Base-by-base conservation (phyloP, 2,888 invertebrate genomes). In the Metacarcinus magister region DNA sequence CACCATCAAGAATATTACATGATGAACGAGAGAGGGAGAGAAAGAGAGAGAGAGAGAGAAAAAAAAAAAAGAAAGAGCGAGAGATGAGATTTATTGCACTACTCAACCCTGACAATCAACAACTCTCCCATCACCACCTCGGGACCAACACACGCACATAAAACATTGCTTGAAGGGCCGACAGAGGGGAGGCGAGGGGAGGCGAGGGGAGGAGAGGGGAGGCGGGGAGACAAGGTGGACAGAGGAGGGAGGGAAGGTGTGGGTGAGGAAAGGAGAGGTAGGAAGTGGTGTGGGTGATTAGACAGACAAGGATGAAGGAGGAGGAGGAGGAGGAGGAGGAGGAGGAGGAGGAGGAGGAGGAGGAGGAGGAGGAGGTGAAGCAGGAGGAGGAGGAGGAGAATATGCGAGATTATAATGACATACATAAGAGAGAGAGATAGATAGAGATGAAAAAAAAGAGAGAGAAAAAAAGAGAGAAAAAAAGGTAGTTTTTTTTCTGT, bases 21-120 rank as follows among this genome's bases (percentile, higher is more conserved):
- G 32, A 32, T 32, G 82, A 82, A 32, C 28, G 82, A 82, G 82
- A 82, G 82, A 82, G 82, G 32, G 82, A 75, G 75, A 75, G 75
- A 75, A 28, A 75, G 75, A 75, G 75, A 75, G 75, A 75, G 75
- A 82, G 82, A 82, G 82, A 82, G 82, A 82, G 82, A 82, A 32
- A 82, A 32, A 82, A 32, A 32, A 82, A 32, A 82, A 32, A 82
- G 82, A 82, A 32, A 82, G 82, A 82, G 82, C 28, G 28, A 82
- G 28, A 32, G 32, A 32, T 8, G 67, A 67, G 67, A 67, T 67
- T 67, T 67, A 67, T 67, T 67, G n/a, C 67, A 23, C 67, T 67
- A 67, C 67, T 67, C 67, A 67, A 67, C 23, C 19, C 67, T 67
- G 82, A 82, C 32, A 82, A 82, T 82, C 82, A 82, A 82, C 82